A percentile compares a stretch with the other conserved stretches of the same genome.
phyloP scores from a whole-genome alignment of 92 coral and sea anemone species.

The Phenganax subtilis region DNA sequence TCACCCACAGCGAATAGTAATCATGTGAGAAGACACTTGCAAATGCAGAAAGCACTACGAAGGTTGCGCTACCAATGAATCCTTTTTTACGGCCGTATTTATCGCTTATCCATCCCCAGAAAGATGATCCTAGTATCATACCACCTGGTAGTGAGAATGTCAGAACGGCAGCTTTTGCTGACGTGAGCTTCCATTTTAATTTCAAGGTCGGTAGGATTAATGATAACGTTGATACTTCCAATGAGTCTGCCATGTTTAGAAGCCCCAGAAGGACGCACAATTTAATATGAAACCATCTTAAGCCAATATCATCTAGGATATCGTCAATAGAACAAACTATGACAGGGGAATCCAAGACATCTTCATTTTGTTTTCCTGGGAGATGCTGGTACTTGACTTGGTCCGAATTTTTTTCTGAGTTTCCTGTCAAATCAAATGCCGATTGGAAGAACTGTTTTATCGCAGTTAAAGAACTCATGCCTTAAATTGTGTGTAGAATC shows the following conservation, averaged over 20 bases:
- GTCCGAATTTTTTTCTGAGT: not conserved
- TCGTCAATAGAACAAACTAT: constrained; percentile 6
- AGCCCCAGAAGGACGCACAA: not conserved
- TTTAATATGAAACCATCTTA: constrained; percentile 13
- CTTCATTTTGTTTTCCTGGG: not conserved
- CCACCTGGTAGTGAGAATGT: not conserved
- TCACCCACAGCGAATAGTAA: not conserved
- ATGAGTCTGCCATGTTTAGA: not conserved
- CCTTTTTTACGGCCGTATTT: constrained; percentile 5
- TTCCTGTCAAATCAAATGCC: not conserved
- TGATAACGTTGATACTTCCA: constrained; percentile 10
- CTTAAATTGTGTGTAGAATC: no score
- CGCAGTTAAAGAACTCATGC: no score
- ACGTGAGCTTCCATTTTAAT: constrained; percentile 1
- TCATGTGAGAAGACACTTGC: constrained; percentile 9
- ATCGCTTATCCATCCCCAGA: constrained; percentile 26
- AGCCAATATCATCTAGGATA: constrained; percentile 11
- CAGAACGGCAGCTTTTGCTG: not conserved
- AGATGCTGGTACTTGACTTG: not conserved
- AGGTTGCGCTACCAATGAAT: constrained; percentile 14
- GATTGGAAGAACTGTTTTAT: not conserved
- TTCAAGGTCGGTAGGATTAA: not conserved
- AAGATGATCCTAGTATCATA: not conserved
- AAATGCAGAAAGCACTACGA: not conserved
- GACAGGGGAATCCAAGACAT: not conserved